phyloP scores from a whole-genome alignment of 2,888 invertebrate genomes.

The Mechanitis mazaeus region DNA sequence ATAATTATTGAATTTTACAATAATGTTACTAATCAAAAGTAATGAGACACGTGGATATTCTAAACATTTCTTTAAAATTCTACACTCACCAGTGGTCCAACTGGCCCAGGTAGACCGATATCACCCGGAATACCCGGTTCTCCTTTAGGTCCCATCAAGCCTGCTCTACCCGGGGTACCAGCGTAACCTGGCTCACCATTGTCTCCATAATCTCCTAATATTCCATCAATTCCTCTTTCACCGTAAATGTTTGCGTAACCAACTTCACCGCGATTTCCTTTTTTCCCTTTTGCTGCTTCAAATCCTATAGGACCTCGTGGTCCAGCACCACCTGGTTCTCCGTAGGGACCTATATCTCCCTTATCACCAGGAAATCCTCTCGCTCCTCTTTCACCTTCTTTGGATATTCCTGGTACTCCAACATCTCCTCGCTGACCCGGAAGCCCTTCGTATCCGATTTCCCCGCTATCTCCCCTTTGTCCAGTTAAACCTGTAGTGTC shows the following conservation, averaged over 20 bases:
- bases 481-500: conserved; percentile 37
- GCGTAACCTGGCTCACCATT: conserved; percentile 76
- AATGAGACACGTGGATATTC: no score
- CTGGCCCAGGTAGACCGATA: conserved; percentile 74
- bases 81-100: conserved; percentile 73
- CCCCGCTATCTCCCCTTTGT: conserved; percentile 54
- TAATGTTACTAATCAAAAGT: no score
- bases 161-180: conserved; percentile 74
- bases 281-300: conserved; percentile 76
- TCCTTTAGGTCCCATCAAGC: conserved; percentile 63
- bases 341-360: conserved; percentile 80
- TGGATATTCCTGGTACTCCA: conserved; percentile 58
- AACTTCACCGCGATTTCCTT: conserved; percentile 67
- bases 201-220: conserved; percentile 68
- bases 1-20: no score
- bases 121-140: conserved; percentile 71
- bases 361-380: conserved; percentile 82
- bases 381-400: conserved; percentile 66
- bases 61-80: neutral
- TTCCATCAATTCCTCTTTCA: conserved; percentile 58
- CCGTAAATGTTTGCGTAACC: conserved; percentile 67
- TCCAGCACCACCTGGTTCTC: conserved; percentile 73
- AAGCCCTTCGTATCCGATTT: conserved; percentile 53
- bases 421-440: conserved; percentile 53
- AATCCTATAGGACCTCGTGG: conserved; percentile 78